Evolutionary conservation across 2,113 vertebrate species (phyloP), one percentile per base, ranked within the genome.

Genomic region (Scomber colias): DNA sequence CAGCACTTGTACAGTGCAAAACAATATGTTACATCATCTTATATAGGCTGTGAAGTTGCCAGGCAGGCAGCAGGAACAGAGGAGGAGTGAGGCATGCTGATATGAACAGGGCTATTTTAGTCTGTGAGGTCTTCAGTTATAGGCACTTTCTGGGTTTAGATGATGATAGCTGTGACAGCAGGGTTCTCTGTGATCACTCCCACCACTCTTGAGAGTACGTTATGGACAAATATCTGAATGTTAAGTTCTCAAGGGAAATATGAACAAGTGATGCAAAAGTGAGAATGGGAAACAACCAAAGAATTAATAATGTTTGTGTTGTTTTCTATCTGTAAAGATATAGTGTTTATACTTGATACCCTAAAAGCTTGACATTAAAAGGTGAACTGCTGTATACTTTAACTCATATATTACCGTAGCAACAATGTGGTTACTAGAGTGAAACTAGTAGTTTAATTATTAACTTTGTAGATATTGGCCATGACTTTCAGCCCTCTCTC

Each of bases 21-120:
- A 84, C 75, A 78, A 67, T 85, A 81, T 76, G 65, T 85, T 90
- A 77, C 72, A 90, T 88, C 75, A 91, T 88, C 57, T 57, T 61
- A 54, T 74, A 56, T 55, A 78, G 81, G 75, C 57, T 59, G 80
- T 72, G 82, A 87, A 84, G 90, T 77, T 83, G 87, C 77, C 77
- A 89, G 84, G 86, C 85, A 84, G 80, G 88, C 88, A 90, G 87
- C 86, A 85, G 79, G 75, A 81, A 72, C 83, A 77, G 79, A 84
- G 76, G 74, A 83, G 74, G 87, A 87, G 81, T 48, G 86, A 90
- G 85, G 84, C 74, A 77, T 50, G 71, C 87, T 86, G 90, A 92
- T 93, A 91, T 90, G 87, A 91, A 77, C 81, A 51, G 35, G 68
- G 87, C 84, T 95, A 94, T 94, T 95, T 95, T 90, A 79, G 93